Percentiles rank a stretch among this genome's conserved stretches.
These are phyloP conservation scores for Venturia canescens DNA, from an alignment of 1,140 invertebrate genomes.

Conservation along the genomic window DNA sequence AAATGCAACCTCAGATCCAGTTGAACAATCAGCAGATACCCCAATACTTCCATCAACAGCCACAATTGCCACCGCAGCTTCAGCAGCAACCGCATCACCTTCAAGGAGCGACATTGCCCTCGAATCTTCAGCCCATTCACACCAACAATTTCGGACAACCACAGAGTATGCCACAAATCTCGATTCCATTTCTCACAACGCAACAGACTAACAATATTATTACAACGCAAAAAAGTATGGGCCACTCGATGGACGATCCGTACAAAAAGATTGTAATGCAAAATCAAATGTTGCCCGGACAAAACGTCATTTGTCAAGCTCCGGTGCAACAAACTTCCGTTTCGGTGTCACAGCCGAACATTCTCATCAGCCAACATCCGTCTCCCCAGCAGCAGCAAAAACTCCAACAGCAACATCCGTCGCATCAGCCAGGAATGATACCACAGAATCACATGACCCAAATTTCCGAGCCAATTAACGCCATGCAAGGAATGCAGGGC, in stretches of 20 bases:
- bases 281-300: conserved; percentile 64
- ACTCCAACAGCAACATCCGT: conserved; percentile 53
- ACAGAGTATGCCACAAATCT: conserved; percentile 78
- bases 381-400: conserved; percentile 50
- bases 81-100: conserved; percentile 64
- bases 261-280: conserved; percentile 65
- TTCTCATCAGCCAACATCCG: conserved; percentile 54
- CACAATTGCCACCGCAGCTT: conserved; percentile 53
- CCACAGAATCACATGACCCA: conserved; percentile 62
- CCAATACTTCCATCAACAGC: conserved; percentile 63
- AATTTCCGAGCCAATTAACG: conserved; percentile 66
- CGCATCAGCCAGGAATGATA: conserved; percentile 42
- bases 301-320: conserved; percentile 65
- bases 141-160: conserved; percentile 77
- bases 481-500: conserved; percentile 68
- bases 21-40: conserved; percentile 64
- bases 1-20: conserved; percentile 61
- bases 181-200: conserved; percentile 79
- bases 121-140: conserved; percentile 78
- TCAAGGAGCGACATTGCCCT: conserved; percentile 79
- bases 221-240: conserved; percentile 71
- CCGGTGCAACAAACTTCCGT: conserved; percentile 57
- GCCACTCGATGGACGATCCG: conserved; percentile 65
- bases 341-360: conserved; percentile 65
- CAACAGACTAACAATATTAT: conserved; percentile 76